Evolutionary conservation across 2,888 invertebrate genomes (phyloP).

Genomic region (Trissolcus brochymenae): DNA sequence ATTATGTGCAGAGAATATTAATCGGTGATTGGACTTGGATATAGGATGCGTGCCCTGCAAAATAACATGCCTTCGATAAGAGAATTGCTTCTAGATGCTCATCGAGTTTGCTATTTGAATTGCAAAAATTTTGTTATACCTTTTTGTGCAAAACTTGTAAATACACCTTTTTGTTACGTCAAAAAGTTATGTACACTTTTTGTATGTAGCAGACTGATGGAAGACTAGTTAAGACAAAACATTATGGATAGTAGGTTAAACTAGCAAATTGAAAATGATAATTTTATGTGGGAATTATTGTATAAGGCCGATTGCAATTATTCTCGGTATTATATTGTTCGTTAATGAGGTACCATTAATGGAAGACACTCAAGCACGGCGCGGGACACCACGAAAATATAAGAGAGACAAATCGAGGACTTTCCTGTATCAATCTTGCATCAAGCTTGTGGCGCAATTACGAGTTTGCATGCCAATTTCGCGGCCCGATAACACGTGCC

Average conservation of each 20-base stretch:
- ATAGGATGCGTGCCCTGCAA: too few relatives aligned
- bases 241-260: too few relatives aligned
- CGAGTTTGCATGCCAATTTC: conserved; percentile 34
- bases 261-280: conserved; percentile 18
- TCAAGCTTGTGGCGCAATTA: conserved; percentile 18
- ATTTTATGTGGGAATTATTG: conserved; percentile 45
- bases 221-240: not conserved
- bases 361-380: conserved; percentile 15
- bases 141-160: too few relatives aligned
- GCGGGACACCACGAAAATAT: conserved; percentile 5
- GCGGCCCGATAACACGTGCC: conserved; percentile 40
- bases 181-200: not conserved
- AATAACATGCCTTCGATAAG: too few relatives aligned
- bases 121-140: too few relatives aligned
- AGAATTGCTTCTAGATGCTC: too few relatives aligned
- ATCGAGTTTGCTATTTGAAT: too few relatives aligned
- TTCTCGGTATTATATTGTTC: conserved; percentile 36
- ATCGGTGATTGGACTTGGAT: too few relatives aligned
- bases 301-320: conserved; percentile 26
- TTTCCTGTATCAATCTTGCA: conserved; percentile 18
- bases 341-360: conserved; percentile 47
- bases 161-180: too few relatives aligned
- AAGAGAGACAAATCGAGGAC: conserved; percentile 13
- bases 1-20: not conserved
- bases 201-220: not conserved